Base-by-base conservation (phyloP, 2,113 vertebrate species). In the Triplophysa tibetana region DNA sequence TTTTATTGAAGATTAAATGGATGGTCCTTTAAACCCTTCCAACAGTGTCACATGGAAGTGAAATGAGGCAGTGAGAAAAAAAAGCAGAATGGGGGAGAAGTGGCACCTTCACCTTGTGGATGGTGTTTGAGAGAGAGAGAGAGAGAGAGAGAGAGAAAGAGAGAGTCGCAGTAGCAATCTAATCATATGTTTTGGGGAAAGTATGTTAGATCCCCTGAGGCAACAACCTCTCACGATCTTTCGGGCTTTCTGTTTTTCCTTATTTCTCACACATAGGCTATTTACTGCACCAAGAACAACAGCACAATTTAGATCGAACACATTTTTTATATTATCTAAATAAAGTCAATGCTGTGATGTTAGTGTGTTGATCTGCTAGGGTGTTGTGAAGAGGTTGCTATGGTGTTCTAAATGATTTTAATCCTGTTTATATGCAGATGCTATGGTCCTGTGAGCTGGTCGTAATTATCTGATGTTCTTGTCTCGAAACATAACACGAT, bases 241-340 rank as follows among this genome's bases (percentile, higher is more conserved):
- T 78, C 85, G 85, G 85, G 78, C 87, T 88, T 88, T 60, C 62
- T 79, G 54, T 87, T 81, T 84, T 84, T 75, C 87, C 85, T 61
- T 84, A 84, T 81, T 85, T 88, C 82, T 82, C 87, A 86, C 83
- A 85, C 81, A 48, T 84, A 38, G 33, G 33, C 87, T 85, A 62
- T 79, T 65, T 81, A 80, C 82, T 16, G 16, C 66, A 75, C 8
- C 21, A 29, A 75, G 56, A 75, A 63, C 58, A 48, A 75, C 62
- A 75, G n/a, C 33, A 24, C 12, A n/a, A 48, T 12, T 70, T 70
- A 52, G 70, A 72, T 6, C 6, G 33, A 38, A 38, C 6, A 38
- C 33, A 38, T 38, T 58, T 21, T 41, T 56, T 38, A 50, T 17
- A 14, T 8, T 72, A 58, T 72, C 50, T 72, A 33, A 69, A 24